phyloP scores from a whole-genome alignment of 2,888 invertebrate species.

The Junonia oenone region DNA sequence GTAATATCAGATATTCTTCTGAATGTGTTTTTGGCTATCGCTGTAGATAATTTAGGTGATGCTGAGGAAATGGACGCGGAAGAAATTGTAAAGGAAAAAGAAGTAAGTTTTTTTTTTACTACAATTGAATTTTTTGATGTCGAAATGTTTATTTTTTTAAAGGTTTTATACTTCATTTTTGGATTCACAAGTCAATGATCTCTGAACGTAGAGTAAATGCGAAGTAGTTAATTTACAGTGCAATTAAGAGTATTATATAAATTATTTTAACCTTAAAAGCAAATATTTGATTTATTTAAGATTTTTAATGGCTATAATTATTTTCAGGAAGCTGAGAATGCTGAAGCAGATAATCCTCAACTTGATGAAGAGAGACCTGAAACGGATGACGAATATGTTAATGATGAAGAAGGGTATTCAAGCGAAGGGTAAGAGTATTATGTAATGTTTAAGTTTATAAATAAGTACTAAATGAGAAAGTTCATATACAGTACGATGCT shows the following conservation, averaged over 20 bases:
- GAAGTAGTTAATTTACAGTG: too few species aligned
- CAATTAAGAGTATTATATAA: too few species aligned
- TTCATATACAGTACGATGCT: too few species aligned
- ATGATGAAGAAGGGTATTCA: constrained; percentile 83
- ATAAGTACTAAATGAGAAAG: too few species aligned
- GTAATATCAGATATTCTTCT: constrained; percentile 90
- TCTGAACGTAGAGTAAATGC: too few species aligned
- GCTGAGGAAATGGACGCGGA: constrained; percentile 92
- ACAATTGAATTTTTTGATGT: too few species aligned
- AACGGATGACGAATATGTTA: constrained; percentile 82
- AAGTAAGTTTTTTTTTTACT: constrained; percentile 62
- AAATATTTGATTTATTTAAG: too few species aligned
- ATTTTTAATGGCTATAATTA: background rate
- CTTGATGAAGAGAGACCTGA: constrained; percentile 80
- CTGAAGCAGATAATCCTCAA: constrained; percentile 65
- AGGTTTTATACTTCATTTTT: too few species aligned
- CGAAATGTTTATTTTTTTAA: too few species aligned
- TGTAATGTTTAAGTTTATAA: too few species aligned
- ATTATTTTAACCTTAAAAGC: too few species aligned
- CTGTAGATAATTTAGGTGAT: constrained; percentile 99
- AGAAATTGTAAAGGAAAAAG: constrained; percentile 93
- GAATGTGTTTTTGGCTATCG: constrained; percentile 99
- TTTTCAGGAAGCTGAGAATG: constrained; percentile 53
- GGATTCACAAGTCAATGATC: too few species aligned
- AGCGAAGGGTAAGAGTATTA: constrained; percentile 84